Percentiles rank a stretch among this genome's conserved stretches.
Conservation (phyloP, 2,113 vertebrate genomes). For the Willisornis vidua region DNA sequence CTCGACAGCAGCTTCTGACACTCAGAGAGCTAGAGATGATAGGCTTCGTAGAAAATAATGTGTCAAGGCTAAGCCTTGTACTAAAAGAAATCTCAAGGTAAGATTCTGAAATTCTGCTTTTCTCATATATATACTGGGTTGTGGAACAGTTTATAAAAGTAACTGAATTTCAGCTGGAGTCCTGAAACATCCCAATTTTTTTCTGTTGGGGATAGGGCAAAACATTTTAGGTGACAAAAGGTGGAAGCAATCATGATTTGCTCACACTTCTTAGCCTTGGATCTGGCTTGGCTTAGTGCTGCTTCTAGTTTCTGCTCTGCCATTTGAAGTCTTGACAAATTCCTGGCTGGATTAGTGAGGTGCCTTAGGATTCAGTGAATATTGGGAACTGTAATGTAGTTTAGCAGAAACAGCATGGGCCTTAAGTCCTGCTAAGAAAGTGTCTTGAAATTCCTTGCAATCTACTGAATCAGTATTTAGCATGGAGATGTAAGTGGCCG, state of each 20-base stretch:
- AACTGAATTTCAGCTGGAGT: not conserved
- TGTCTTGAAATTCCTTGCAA: not conserved
- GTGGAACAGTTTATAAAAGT: not conserved
- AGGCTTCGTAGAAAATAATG: conserved; percentile 86
- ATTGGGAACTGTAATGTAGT: not conserved
- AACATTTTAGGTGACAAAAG: not conserved
- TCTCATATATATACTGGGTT: not conserved
- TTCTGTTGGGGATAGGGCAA: not conserved
- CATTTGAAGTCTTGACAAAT: not conserved
- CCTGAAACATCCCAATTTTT: not conserved
- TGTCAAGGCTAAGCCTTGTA: conserved; percentile 86
- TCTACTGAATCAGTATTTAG: not conserved
- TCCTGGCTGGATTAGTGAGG: not conserved
- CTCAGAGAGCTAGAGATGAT: conserved; percentile 91
- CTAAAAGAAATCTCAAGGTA: conserved; percentile 88
- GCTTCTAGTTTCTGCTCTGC: not conserved
- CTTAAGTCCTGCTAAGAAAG: not conserved
- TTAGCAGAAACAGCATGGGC: not conserved
- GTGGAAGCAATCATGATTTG: not conserved
- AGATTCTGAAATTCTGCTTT: conserved; percentile 5
- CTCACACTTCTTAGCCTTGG: not conserved
- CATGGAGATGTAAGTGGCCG: not conserved
- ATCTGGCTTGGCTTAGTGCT: not conserved
- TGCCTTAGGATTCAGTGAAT: not conserved
- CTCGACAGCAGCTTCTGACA: conserved; percentile 91